phyloP scores from a whole-genome alignment of 2,797 vertebrate genomes.

The Coracias cyanogaster region DNA sequence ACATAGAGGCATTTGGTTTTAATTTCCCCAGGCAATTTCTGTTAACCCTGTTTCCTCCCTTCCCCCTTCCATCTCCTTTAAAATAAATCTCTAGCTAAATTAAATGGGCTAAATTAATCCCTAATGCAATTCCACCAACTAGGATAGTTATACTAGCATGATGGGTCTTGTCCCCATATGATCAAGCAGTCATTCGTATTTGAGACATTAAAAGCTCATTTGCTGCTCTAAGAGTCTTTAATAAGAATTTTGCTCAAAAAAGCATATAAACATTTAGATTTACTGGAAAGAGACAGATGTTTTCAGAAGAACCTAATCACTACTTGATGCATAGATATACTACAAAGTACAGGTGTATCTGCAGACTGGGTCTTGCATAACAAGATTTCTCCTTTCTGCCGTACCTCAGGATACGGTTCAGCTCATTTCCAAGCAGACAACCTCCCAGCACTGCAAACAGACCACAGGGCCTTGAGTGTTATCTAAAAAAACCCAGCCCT shows the following conservation, averaged over 20 bases:
- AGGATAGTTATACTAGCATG: neutral
- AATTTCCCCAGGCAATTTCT: conserved; percentile 52
- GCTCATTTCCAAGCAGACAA: neutral
- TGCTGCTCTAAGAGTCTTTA: conserved; percentile 7
- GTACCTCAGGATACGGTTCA: neutral
- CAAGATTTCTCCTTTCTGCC: neutral
- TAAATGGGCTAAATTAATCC: conserved; percentile 72
- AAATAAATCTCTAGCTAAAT: conserved; percentile 56
- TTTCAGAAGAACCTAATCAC: neutral
- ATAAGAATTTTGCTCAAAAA: neutral
- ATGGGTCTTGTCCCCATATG: neutral
- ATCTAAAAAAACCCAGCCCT: neutral
- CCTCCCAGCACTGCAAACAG: neutral
- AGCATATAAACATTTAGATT: neutral
- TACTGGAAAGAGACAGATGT: neutral
- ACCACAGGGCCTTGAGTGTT: neutral
- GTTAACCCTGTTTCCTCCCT: conserved; percentile 50
- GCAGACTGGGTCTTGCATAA: neutral
- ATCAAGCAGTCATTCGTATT: neutral
- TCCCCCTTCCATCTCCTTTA: conserved; percentile 18
- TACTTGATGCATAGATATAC: neutral
- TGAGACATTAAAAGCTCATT: conserved; percentile 23
- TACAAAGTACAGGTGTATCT: neutral
- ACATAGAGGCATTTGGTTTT: conserved; percentile 38
- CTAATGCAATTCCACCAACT: conserved; percentile 53